Conservation (phyloP, 2,113 vertebrate species). For the Ceyx margarethae region DNA sequence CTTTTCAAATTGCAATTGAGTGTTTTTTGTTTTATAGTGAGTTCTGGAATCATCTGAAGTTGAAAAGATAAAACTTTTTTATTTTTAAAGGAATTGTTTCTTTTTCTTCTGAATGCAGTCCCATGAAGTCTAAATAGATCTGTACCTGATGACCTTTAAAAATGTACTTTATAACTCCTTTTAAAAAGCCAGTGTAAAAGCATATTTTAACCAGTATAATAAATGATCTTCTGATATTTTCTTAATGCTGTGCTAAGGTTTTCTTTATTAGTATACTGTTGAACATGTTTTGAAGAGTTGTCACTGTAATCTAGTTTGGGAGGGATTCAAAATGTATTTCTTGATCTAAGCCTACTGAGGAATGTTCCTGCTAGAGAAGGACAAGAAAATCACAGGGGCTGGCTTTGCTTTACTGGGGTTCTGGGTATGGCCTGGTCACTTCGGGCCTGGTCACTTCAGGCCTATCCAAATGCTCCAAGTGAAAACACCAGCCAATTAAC, state of each 20-base stretch:
- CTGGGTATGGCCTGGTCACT: not conserved
- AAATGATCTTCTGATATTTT: not conserved
- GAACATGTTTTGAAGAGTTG: not conserved
- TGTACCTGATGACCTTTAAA: not conserved
- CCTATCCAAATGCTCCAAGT: not conserved
- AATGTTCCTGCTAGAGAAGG: not conserved
- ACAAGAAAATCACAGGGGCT: not conserved
- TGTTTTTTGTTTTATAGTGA: not conserved
- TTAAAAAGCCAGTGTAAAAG: not conserved
- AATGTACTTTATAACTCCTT: not conserved
- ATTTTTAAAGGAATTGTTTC: not conserved
- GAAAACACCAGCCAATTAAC: not conserved
- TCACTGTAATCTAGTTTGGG: not conserved
- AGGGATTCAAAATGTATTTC: not conserved
- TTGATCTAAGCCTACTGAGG: not conserved
- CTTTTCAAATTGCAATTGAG: not conserved
- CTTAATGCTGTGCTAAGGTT: not conserved
- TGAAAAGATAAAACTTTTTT: not conserved
- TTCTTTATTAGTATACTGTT: not conserved
- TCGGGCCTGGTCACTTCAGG: not conserved
- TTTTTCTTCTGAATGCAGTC: not conserved
- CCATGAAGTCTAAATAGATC: not conserved
- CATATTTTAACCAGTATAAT: not conserved
- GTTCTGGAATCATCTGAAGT: not conserved
- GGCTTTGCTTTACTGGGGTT: not conserved